Base-by-base conservation (phyloP, 1,140 invertebrate species). In the Zaprionus ornatus region DNA sequence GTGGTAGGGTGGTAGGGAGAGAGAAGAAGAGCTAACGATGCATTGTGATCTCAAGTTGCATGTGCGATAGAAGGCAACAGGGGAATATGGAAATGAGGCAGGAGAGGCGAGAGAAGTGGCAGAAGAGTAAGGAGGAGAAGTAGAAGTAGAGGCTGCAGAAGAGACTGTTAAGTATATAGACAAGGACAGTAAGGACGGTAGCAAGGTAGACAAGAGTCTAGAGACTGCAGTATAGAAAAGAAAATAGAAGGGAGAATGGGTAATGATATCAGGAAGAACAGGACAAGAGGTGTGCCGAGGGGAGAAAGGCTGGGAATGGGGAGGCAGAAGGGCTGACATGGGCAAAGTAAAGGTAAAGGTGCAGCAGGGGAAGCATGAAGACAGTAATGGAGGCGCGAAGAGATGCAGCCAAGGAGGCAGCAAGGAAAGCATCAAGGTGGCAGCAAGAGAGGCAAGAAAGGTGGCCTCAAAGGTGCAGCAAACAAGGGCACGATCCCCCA, bases 11-110 rank as follows among this genome's bases (percentile, higher is more conserved):
- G 55, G 12, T 21, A 1, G 29, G 1, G 1, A n/a, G 67, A 42
- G 54, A 7, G 35, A 61, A 60, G 60, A 60, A 61, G 17, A 74
- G 76, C 71, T 77, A 70, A 67, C 57, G 45, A 55, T 61, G 40
- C 40, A 35, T 23, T 70, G 37, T 50, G 57, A 62, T 59, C 21
- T 23, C 4, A 70, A 70, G 32, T 70, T 45, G 35, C 50, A 37
- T 35, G 15, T n/a, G 37, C 37, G 0, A n/a, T 6, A 40, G 40
- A n/a, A 15, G 37, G n/a, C 3, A 17, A 6, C 2, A 42, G 40
- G 2, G 6, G 7, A n/a, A 9, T 0, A 40, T n/a, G 15, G 6
- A 4, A n/a, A 1, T 5, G 4, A 40, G 37, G 15, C 0, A 40
- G 37, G 25, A 15, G 13, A 37, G 35, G n/a, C 2, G 3, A 6